phyloP scores from a whole-genome alignment of 2,113 vertebrate species.

The Spizaetus ornatus region DNA sequence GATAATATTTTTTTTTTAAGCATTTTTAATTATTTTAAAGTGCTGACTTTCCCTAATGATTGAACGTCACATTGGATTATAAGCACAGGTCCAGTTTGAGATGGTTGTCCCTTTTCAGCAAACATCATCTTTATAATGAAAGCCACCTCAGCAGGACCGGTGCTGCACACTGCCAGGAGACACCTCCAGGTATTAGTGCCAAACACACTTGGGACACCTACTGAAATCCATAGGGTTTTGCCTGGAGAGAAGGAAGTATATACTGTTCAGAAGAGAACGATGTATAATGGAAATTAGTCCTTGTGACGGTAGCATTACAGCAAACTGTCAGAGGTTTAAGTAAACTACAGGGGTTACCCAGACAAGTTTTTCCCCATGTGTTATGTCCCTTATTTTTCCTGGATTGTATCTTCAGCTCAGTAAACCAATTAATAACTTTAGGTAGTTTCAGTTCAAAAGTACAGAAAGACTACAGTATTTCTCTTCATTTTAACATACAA shows the following conservation, averaged over 20 bases:
- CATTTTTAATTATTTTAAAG: neutral
- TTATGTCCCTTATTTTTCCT: neutral
- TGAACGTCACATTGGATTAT: too few species aligned
- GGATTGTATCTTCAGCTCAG: neutral
- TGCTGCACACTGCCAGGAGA: neutral
- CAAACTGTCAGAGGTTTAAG: neutral
- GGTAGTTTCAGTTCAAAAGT: neutral
- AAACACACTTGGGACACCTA: neutral
- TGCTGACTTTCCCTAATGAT: neutral
- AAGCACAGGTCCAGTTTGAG: neutral
- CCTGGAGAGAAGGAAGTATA: neutral
- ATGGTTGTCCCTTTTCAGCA: neutral
- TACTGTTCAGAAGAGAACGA: neutral
- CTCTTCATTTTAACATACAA: neutral
- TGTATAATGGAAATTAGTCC: neutral
- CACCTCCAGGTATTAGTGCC: neutral
- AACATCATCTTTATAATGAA: neutral
- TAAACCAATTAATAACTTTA: fast-evolving
- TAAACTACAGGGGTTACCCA: neutral
- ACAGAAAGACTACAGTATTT: neutral
- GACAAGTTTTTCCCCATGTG: neutral
- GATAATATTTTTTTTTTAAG: neutral
- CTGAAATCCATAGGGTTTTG: neutral
- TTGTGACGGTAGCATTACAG: neutral
- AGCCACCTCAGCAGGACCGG: neutral